A percentile compares a stretch with the other conserved stretches of the same genome.
Evolutionary conservation across 2,113 vertebrate genomes (phyloP).

Genomic region (Trichomycterus rosablanca): DNA sequence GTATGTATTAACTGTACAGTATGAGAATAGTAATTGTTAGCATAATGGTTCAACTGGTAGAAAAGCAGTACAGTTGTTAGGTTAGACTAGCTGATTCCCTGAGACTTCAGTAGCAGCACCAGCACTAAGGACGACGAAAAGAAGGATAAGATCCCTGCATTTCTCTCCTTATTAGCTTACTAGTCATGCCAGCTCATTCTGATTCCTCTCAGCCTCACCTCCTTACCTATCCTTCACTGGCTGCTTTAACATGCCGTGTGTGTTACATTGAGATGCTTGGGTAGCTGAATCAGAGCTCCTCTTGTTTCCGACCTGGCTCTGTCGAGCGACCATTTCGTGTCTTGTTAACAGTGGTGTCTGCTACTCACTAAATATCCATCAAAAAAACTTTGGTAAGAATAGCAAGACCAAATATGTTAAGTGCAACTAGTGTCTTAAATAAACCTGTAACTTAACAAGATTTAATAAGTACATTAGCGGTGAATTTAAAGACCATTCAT

Average conservation of each 20-base stretch:
- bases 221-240: conserved; percentile 29
- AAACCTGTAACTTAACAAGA: neutral
- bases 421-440: neutral
- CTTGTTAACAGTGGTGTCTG: conserved; percentile 36
- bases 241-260: conserved; percentile 37
- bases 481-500: conserved; percentile 22
- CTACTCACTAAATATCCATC: conserved; percentile 15
- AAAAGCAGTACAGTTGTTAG: too few species aligned
- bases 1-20: too few species aligned
- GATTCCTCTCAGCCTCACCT: conserved; percentile 30
- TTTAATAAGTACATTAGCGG: conserved; percentile 24
- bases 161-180: conserved; percentile 9
- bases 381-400: too few species aligned
- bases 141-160: neutral
- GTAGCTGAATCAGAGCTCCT: conserved; percentile 35
- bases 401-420: conserved; percentile 1
- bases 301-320: conserved; percentile 32
- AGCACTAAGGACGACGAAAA: neutral
- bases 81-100: too few species aligned
- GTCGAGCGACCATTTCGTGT: conserved; percentile 44
- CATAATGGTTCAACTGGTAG: too few species aligned
- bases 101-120: too few species aligned
- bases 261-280: conserved; percentile 38
- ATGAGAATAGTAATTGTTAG: too few species aligned
- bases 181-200: conserved; percentile 16